Conservation (phyloP, 1,140 invertebrate genomes). For the Branchinecta lindahli region DNA sequence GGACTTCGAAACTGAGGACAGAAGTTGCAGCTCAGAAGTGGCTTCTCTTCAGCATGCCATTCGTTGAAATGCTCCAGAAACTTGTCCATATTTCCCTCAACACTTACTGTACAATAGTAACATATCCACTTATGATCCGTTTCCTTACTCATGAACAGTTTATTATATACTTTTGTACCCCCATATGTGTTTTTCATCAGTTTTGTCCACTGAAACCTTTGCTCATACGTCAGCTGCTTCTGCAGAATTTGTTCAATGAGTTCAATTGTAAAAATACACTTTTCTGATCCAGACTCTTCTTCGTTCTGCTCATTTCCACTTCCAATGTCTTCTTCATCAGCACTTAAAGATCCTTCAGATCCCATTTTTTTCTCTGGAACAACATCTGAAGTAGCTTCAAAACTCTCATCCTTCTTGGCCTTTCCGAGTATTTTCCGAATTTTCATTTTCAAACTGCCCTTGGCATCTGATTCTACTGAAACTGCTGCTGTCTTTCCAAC, state of each 20-base stretch:
- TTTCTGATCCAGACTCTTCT: neutral
- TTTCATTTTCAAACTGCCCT: neutral
- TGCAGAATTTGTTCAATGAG: neutral
- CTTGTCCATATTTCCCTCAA: neutral
- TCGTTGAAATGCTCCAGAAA: neutral
- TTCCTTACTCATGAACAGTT: neutral
- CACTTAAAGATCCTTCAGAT: neutral
- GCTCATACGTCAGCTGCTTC: neutral
- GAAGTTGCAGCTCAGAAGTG: neutral
- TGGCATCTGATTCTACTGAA: neutral
- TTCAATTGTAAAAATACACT: neutral
- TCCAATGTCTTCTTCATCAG: neutral
- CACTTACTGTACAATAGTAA: neutral
- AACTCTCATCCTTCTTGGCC: neutral
- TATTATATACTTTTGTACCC: conserved; percentile 1
- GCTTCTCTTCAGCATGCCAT: neutral
- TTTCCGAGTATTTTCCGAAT: neutral
- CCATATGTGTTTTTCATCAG: conserved; percentile 3
- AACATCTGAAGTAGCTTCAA: neutral
- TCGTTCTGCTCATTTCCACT: neutral
- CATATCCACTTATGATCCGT: neutral
- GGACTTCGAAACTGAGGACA: conserved; percentile 7
- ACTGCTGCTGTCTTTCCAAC: neutral
- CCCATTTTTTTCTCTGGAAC: neutral
- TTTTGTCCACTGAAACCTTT: neutral